Percentiles rank a stretch among this genome's conserved stretches.
These are phyloP conservation scores for Drosophila punjabiensis DNA, from an alignment of 1,140 invertebrate genomes.

Conservation along the genomic window DNA sequence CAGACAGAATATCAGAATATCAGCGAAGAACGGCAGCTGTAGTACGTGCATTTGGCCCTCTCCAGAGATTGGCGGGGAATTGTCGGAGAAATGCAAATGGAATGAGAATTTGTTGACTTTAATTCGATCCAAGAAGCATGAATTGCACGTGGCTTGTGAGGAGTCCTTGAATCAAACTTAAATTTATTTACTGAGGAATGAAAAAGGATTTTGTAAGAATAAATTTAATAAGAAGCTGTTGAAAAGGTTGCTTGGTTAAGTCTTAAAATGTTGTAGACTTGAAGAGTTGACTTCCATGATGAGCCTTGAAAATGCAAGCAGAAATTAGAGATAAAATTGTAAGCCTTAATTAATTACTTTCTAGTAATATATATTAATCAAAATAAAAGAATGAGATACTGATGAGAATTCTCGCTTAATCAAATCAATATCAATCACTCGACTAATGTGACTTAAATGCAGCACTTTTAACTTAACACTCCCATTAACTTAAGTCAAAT, in stretches of 20 bases:
- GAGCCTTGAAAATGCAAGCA: not conserved
- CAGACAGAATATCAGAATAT: conserved; percentile 22
- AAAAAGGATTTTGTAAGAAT: not conserved
- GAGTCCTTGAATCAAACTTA: not conserved
- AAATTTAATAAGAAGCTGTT: not conserved
- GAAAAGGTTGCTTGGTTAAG: not conserved
- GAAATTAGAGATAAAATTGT: not conserved
- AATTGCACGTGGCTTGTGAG: not conserved
- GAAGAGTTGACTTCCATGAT: not conserved
- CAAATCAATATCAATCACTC: not conserved
- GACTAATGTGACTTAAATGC: not conserved
- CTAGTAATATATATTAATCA: not conserved
- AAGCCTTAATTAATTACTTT: not conserved
- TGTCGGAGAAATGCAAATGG: conserved; percentile 28
- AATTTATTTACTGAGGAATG: not conserved
- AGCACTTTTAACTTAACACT: not conserved
- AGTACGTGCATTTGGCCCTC: conserved; percentile 28
- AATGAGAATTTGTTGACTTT: conserved; percentile 16
- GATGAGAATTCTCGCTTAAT: not conserved
- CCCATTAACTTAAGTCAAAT: not conserved
- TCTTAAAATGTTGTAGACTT: not conserved
- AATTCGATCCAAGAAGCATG: not conserved
- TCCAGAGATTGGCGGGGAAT: conserved; percentile 12
- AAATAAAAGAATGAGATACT: not conserved
- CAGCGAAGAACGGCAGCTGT: conserved; percentile 1